Base-by-base conservation (phyloP, 2,797 vertebrate genomes). In the Pipistrellus pygmaeus region DNA sequence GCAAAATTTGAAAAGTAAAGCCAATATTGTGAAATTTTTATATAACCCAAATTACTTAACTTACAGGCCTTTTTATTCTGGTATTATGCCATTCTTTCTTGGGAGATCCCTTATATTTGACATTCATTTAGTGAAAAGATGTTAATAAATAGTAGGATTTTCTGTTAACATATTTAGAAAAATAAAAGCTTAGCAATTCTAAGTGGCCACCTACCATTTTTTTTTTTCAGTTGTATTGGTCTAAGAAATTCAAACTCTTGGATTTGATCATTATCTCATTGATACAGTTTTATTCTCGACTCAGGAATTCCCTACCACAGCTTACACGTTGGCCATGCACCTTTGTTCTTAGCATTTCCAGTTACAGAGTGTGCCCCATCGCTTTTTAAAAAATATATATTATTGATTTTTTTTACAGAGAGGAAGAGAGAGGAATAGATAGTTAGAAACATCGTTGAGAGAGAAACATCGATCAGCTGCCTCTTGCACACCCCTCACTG, bases 1-100 rank as follows among this genome's bases (percentile, higher is more conserved):
- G 89, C 86, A 96, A 90, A 95, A 46, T 77, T 85, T 23, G 21
- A 71, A 85, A 71, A 90, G 17, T 48, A 88, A 83, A 38, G 38
- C 69, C 57, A 78, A 20, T 15, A 32, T 75, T 75, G 85, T 35
- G 30, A 75, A 92, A 75, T 53, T 51, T 84, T 73, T 73, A 72
- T 85, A 14, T 32, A 57, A 88, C 23, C 41, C 23, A 60, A 73
- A 76, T 91, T 48, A 72, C 21, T 57, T 76, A 66, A 48, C 46
- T 71, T 66, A 9, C 23, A 80, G 60, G 55, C 83, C 21, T 68
- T 78, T 75, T 51, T 86, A n/a, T 91, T 94, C 51, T 57, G 44
- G 80, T 48, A 51, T 3, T 15, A 3, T 83, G 25, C 57, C 46
- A 51, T 92, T 85, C 25, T 68, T 94, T 75, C 10, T 81, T 77